phyloP scores from a whole-genome alignment of 2,113 vertebrate species.

The Chamaetylas fuelleborni region DNA sequence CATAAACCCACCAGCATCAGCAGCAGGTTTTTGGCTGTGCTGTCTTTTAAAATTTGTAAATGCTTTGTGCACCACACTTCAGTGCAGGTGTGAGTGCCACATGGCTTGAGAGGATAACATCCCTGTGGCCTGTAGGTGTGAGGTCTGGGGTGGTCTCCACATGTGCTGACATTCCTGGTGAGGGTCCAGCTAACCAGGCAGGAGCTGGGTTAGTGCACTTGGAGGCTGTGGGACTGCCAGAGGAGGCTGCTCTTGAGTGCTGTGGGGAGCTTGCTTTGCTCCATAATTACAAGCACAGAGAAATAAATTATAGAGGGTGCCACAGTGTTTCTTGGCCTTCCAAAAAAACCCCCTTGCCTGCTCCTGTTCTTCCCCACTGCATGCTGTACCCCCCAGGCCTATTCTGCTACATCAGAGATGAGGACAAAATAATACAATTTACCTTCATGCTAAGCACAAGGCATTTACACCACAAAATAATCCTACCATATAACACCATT shows the following conservation, averaged over 20 bases:
- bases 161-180: fast-evolving
- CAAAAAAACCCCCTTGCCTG: not conserved
- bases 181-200: not conserved
- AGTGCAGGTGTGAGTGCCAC: not conserved
- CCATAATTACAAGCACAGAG: not conserved
- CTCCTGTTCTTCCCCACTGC: not conserved
- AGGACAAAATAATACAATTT: constrained; percentile 17
- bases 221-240: not conserved
- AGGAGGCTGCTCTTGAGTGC: not conserved
- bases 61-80: not conserved
- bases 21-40: not conserved
- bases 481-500: constrained; percentile 15
- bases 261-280: not conserved
- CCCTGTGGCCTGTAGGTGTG: fast-evolving
- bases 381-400: not conserved
- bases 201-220: not conserved
- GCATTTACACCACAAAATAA: constrained; percentile 14
- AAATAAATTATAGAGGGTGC: not conserved
- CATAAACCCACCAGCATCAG: not conserved
- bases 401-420: not conserved
- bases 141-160: not conserved
- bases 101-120: not conserved
- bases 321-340: not conserved
- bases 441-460: not conserved
- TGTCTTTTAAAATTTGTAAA: not conserved